Conservation (phyloP, 2,797 vertebrate genomes). For the Denticeps clupeoides region DNA sequence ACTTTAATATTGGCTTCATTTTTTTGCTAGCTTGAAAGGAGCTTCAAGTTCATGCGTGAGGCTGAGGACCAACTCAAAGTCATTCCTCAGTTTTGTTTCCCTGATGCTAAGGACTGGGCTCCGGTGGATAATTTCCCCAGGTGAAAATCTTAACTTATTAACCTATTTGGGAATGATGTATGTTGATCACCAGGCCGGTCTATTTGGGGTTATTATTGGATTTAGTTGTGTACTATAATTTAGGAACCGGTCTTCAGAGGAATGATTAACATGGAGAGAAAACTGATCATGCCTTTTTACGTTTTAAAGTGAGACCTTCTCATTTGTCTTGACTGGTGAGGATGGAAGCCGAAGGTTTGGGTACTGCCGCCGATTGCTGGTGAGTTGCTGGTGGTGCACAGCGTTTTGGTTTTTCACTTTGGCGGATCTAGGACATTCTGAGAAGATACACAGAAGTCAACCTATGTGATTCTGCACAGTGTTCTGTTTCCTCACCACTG, state of each 20-base stretch:
- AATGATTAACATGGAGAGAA: no score
- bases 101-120: conserved; percentile 95
- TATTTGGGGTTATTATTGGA: no score
- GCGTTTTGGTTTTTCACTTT: not conserved
- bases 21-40: conserved; percentile 76
- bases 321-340: conserved; percentile 95
- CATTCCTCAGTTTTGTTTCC: conserved; percentile 97
- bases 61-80: conserved; percentile 94
- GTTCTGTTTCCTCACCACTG: not conserved
- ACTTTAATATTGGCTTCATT: no score
- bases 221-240: no score
- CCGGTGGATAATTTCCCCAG: conserved; percentile 74
- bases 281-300: not conserved
- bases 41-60: conserved; percentile 94
- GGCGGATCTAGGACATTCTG: not conserved
- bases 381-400: conserved; percentile 41
- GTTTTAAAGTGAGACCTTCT: conserved; percentile 83
- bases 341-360: conserved; percentile 94
- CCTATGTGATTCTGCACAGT: not conserved
- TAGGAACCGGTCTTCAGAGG: no score
- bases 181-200: no score
- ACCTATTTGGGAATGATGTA: no score
- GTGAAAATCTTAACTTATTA: conserved; percentile 30
- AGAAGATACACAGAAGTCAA: no score
- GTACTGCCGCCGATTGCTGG: conserved; percentile 91